Evolutionary conservation across 2,888 invertebrate genomes (phyloP), one percentile per base, ranked within the genome.

Genomic region (Papilio gigon): DNA sequence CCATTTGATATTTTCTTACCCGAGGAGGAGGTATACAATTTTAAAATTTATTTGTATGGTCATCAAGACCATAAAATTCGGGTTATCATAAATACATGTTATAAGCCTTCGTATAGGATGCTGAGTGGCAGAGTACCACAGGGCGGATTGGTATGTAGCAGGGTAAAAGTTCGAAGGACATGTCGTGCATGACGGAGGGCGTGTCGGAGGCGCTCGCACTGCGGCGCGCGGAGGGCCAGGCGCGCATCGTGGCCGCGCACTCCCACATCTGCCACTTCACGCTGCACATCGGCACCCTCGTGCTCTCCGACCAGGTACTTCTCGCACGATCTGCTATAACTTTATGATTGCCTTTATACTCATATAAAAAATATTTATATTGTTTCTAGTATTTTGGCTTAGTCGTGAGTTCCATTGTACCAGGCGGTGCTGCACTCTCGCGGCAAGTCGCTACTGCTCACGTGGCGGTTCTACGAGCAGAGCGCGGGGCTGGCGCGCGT

Each of bases 391-490:
- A n/a, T n/a, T n/a, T n/a, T n/a, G n/a, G n/a, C n/a, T n/a, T n/a
- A n/a, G n/a, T n/a, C n/a, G n/a, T n/a, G n/a, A 25, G 27, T 50
- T 50, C 20, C 9, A 37, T 30, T 27, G 17, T 14, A 35, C 44
- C 70, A 88, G 88, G 86, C 85, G 14, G 79, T 87, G 65, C 14
- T 84, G 22, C 77, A 70, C 65, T 80, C 82, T 0, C 80, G 78
- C 6, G 73, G 80, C 71, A 76, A 78, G 70, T 70, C 78, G 0
- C 72, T 87, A 42, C 70, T 84, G 40, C 72, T 88, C 58, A 76
- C 73, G 68, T 88, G 88, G 88, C 77, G 80, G 78, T 87, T 88
- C 80, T 84, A 79, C 79, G 80, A 84, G 65, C 85, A 84, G 73
- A 76, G 74, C 62, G 71, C 76, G 17, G 73, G 83, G 0, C 83